These are phyloP conservation scores for Tipula confusa DNA, from an alignment of 2,888 invertebrate species.

Conservation along the genomic window DNA sequence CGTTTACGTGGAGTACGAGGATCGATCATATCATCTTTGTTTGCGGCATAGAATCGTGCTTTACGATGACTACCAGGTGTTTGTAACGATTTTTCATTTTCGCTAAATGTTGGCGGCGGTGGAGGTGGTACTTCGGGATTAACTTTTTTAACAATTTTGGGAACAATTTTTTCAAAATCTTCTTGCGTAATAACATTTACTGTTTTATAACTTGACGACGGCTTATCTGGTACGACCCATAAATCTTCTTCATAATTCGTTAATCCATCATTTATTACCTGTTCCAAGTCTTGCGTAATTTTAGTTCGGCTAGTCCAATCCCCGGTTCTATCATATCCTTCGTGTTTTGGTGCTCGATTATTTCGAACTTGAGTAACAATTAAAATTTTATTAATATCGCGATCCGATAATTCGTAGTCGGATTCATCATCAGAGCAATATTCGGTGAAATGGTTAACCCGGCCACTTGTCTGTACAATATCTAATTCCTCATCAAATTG, in stretches of 20 bases:
- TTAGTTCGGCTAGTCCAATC: slow-evolving; percentile 87
- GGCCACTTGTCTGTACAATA: slow-evolving; percentile 63
- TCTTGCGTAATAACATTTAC: slow-evolving; percentile 85
- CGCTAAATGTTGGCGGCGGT: slow-evolving; percentile 59
- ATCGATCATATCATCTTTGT: slow-evolving; percentile 66
- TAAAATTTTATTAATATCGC: slow-evolving; percentile 86
- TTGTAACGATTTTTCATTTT: slow-evolving; percentile 38
- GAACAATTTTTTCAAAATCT: slow-evolving; percentile 75
- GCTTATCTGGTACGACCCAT: slow-evolving; percentile 62
- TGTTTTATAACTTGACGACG: slow-evolving; percentile 66
- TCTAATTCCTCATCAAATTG: slow-evolving; percentile 96
- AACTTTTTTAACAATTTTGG: slow-evolving; percentile 59
- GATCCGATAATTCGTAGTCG: slow-evolving; percentile 86
- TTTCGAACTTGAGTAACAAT: slow-evolving; percentile 78
- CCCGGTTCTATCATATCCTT: slow-evolving; percentile 85
- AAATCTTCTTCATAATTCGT: slow-evolving; percentile 93
- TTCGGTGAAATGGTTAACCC: slow-evolving; percentile 73
- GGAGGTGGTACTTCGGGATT: slow-evolving; percentile 79
- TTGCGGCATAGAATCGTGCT: slow-evolving; percentile 90
- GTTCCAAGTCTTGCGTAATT: slow-evolving; percentile 90
- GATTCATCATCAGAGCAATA: slow-evolving; percentile 76
- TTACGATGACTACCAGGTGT: slow-evolving; percentile 48
- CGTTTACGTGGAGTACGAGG: slow-evolving; percentile 72
- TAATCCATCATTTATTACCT: slow-evolving; percentile 96
- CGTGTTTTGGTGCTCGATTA: slow-evolving; percentile 69